Percentiles rank a stretch among this genome's conserved stretches.
phyloP scores from a whole-genome alignment of 2,113 vertebrate genomes.

The Malurus alboscapulatus region DNA sequence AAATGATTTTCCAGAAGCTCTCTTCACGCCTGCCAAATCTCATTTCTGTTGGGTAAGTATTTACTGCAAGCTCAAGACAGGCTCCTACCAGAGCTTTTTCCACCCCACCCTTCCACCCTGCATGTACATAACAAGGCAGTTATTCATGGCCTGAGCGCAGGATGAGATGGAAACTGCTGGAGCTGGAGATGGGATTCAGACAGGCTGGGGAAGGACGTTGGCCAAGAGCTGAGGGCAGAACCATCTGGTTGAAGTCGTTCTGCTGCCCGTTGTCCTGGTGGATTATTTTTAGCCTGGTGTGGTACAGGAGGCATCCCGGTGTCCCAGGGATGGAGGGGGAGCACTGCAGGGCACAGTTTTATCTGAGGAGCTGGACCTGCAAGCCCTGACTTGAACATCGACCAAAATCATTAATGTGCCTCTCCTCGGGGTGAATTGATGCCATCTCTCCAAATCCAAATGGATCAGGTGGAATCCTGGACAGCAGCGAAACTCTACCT shows the following conservation, averaged over 20 bases:
- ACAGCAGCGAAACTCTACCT: neutral
- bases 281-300: constrained; percentile 33
- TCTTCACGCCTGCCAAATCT: constrained; percentile 44
- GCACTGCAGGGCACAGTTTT: neutral
- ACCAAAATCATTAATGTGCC: neutral
- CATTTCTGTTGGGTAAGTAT: constrained; percentile 59
- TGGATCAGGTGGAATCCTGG: neutral
- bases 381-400: neutral
- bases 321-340: neutral
- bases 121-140: constrained; percentile 51
- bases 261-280: constrained; percentile 25
- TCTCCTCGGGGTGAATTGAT: neutral
- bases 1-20: constrained; percentile 58
- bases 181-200: constrained; percentile 45
- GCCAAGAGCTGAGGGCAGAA: constrained; percentile 15
- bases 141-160: constrained; percentile 35
- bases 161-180: constrained; percentile 48
- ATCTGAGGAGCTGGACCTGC: neutral
- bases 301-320: neutral
- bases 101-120: constrained; percentile 51
- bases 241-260: constrained; percentile 7
- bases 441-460: neutral
- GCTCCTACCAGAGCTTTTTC: constrained; percentile 61
- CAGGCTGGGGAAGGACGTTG: constrained; percentile 18
- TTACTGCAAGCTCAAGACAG: constrained; percentile 53